These are phyloP conservation scores for Perccottus glenii DNA, from an alignment of 2,113 vertebrate genomes.

Conservation along the genomic window DNA sequence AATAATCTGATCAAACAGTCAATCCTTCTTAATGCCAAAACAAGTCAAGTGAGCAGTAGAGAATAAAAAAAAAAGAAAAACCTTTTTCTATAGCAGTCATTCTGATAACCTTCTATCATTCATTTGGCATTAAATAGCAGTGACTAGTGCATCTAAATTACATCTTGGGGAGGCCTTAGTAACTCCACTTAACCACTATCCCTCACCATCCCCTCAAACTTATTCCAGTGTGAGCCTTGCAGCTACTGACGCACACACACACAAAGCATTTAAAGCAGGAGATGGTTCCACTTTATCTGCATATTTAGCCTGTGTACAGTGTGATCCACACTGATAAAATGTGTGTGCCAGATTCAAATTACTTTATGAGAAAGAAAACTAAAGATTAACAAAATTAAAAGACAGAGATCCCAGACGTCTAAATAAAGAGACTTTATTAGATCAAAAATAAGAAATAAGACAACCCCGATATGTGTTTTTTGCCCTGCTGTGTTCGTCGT, in stretches of 20 bases:
- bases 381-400: constrained; percentile 22
- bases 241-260: constrained; percentile 22
- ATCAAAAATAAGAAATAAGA: constrained; percentile 60
- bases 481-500: constrained; percentile 35
- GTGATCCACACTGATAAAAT: constrained; percentile 72
- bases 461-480: constrained; percentile 16
- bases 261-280: constrained; percentile 56
- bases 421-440: constrained; percentile 48
- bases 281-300: constrained; percentile 70
- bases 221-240: constrained; percentile 26
- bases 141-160: constrained; percentile 17
- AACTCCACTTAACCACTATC: constrained; percentile 31
- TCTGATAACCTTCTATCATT: neutral
- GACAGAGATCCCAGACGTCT: constrained; percentile 9
- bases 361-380: constrained; percentile 39
- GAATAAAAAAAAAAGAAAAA: neutral
- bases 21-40: constrained; percentile 23
- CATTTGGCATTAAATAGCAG: constrained; percentile 15
- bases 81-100: no score
- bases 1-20: constrained; percentile 54
- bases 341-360: constrained; percentile 62
- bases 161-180: constrained; percentile 22
- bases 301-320: constrained; percentile 66
- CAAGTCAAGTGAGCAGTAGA: constrained; percentile 19
- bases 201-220: constrained; percentile 25